Evolutionary conservation across 92 coral and sea anemone genomes (phyloP).

Genomic region (Hydrozoanthus gracilis): DNA sequence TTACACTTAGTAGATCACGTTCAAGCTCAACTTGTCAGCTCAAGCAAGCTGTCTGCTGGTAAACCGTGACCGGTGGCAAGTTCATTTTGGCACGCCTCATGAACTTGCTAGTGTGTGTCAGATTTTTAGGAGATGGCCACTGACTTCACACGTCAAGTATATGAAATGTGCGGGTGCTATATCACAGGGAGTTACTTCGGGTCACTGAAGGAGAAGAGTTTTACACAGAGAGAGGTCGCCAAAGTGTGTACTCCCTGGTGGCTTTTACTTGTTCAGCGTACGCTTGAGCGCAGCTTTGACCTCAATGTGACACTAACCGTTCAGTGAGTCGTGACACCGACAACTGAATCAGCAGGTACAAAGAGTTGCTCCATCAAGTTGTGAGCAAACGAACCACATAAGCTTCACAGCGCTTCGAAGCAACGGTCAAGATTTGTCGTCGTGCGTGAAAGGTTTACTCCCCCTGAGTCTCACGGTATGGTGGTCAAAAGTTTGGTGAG

Average conservation of each 20-base stretch:
- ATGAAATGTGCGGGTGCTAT: background rate
- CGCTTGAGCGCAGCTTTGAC: constrained; percentile 12
- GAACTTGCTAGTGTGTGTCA: background rate
- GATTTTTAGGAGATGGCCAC: background rate
- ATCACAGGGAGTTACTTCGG: background rate
- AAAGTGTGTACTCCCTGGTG: constrained; percentile 1
- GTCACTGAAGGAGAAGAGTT: constrained; percentile 30
- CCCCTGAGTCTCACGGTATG: background rate
- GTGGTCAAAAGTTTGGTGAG: constrained; percentile 26
- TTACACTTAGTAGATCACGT: too few species aligned
- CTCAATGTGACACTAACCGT: constrained; percentile 6
- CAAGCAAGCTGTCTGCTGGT: too few species aligned
- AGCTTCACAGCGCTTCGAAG: background rate
- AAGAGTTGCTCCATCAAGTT: constrained; percentile 9
- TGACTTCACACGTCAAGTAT: constrained; percentile 2
- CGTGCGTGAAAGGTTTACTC: background rate
- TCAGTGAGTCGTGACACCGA: constrained; percentile 1
- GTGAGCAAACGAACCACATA: constrained; percentile 13
- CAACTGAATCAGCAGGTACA: constrained; percentile 18
- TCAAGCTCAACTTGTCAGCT: too few species aligned
- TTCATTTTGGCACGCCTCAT: background rate
- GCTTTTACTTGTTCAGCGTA: background rate
- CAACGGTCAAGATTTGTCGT: background rate
- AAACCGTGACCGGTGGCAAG: background rate
- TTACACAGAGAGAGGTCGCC: background rate